A percentile compares a stretch with the other conserved stretches of the same genome.
Evolutionary conservation across 2,113 vertebrate genomes (phyloP).

Genomic region (Nerophis ophidion): DNA sequence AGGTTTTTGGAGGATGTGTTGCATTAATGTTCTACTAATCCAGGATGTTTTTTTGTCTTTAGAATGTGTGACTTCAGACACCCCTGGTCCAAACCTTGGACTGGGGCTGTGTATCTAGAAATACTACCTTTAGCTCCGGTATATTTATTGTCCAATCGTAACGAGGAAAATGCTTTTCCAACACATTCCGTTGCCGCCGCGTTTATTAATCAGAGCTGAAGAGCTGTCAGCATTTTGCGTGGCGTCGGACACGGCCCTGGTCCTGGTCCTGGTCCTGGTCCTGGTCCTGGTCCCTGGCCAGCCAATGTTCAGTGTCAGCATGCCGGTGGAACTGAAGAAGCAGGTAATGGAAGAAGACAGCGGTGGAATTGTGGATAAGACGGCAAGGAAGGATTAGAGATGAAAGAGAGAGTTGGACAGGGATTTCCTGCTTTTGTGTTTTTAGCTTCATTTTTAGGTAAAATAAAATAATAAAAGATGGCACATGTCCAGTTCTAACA

Average conservation of each 20-base stretch:
- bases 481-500: conserved; percentile 9
- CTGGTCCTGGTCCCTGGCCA: conserved; percentile 22
- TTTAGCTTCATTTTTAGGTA: conserved; percentile 29
- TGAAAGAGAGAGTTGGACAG: conserved; percentile 19
- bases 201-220: conserved; percentile 38
- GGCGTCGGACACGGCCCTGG: conserved; percentile 5
- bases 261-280: too few relatives aligned
- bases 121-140: not conserved
- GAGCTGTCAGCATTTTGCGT: conserved; percentile 26
- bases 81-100: too few relatives aligned
- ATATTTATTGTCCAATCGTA: not conserved
- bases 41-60: too few relatives aligned
- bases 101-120: not conserved
- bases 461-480: not conserved
- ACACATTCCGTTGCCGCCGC: conserved; percentile 14
- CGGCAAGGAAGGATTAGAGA: conserved; percentile 22
- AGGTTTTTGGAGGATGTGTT: too few relatives aligned
- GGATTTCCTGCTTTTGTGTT: conserved; percentile 18
- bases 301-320: conserved; percentile 41
- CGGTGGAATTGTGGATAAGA: conserved; percentile 25
- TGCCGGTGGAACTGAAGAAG: conserved; percentile 13
- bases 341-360: conserved; percentile 30
- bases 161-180: not conserved
- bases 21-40: too few relatives aligned
- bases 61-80: not conserved